These are phyloP conservation scores for Chelonia mydas DNA, from an alignment of 2,797 vertebrate genomes.

Conservation along the genomic window DNA sequence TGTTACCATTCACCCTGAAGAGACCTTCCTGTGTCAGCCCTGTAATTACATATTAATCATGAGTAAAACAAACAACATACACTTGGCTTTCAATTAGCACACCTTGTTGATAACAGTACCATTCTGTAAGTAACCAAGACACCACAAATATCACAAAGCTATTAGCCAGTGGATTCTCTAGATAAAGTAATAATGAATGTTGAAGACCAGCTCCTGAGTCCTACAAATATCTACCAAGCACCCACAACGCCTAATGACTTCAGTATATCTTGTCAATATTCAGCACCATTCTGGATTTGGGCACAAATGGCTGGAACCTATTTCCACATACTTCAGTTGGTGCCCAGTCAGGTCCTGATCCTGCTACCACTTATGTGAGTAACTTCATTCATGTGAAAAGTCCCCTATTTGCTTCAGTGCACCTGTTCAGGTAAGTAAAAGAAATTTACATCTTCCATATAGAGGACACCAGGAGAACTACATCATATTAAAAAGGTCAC, in stretches of 20 bases:
- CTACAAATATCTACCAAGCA: not conserved
- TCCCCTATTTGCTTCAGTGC: not conserved
- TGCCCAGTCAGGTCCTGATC: not conserved
- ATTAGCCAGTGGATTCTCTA: not conserved
- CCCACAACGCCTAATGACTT: not conserved
- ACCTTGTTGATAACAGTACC: not conserved
- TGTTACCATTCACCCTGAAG: constrained; percentile 92
- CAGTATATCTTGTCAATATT: not conserved
- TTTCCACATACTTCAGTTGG: accelerated
- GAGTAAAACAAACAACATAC: not conserved
- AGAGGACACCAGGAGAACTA: not conserved
- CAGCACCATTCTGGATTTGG: not conserved
- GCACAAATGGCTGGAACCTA: not conserved
- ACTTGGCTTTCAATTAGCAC: not conserved
- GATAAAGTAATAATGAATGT: not conserved
- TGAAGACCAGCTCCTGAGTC: not conserved
- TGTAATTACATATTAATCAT: constrained; percentile 58
- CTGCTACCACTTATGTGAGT: not conserved
- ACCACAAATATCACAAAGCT: not conserved
- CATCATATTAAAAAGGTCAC: not conserved
- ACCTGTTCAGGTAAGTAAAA: not conserved
- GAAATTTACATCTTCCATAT: not conserved
- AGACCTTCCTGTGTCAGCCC: constrained; percentile 92
- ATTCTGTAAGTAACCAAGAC: not conserved
- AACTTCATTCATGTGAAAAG: not conserved